phyloP scores from a whole-genome alignment of 2,113 vertebrate species.

The Aviceda subcristata region DNA sequence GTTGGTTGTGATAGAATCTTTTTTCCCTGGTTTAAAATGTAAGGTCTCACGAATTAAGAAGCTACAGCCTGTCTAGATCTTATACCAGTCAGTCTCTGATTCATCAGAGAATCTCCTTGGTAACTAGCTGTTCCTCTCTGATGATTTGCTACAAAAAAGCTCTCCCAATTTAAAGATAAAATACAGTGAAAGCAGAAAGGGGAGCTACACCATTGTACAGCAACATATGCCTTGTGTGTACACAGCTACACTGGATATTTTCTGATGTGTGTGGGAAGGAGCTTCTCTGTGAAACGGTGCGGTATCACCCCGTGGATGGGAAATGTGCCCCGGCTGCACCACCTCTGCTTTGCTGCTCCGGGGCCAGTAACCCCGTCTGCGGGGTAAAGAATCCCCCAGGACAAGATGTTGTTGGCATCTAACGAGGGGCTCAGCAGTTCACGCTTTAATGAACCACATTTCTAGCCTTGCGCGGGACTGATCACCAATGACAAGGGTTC shows the following conservation, averaged over 20 bases:
- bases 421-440: background rate
- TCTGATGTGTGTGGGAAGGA: background rate
- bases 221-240: background rate
- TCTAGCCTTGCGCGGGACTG: background rate
- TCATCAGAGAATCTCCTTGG: constrained; percentile 68
- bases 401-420: background rate
- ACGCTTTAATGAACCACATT: background rate
- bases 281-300: background rate
- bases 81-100: constrained; percentile 63
- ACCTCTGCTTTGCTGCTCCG: background rate
- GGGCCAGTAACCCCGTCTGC: background rate
- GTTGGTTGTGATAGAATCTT: background rate
- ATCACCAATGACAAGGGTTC: background rate
- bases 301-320: background rate
- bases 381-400: background rate
- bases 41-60: constrained; percentile 60
- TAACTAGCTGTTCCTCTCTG: constrained; percentile 68
- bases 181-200: constrained; percentile 6
- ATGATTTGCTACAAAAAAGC: constrained; percentile 64
- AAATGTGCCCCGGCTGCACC: background rate
- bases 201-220: background rate
- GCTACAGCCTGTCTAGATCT: constrained; percentile 51
- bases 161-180: constrained; percentile 69
- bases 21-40: constrained; percentile 1
- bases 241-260: background rate